Evolutionary conservation across 2,797 vertebrate species (phyloP).

Genomic region (Hapalemur alaotrensis): DNA sequence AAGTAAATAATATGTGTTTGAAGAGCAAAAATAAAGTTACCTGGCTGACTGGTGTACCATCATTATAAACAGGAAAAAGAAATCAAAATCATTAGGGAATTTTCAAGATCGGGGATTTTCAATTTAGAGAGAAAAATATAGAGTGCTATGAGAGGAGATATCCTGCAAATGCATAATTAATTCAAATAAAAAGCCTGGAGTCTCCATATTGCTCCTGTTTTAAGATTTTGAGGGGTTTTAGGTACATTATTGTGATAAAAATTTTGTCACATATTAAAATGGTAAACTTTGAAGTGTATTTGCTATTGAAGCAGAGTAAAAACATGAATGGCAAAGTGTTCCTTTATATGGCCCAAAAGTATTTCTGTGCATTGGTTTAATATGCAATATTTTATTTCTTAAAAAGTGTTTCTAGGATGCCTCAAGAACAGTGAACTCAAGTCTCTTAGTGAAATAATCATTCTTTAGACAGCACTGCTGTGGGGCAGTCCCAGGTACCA

Average conservation of each 20-base stretch:
- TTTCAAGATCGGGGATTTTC: not conserved
- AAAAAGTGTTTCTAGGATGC: not conserved
- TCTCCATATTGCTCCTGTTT: conserved; percentile 56
- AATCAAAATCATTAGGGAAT: conserved; percentile 73
- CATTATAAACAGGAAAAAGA: conserved; percentile 77
- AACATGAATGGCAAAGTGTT: not conserved
- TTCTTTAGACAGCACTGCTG: not conserved
- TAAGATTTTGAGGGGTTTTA: conserved; percentile 35
- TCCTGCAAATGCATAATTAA: conserved; percentile 70
- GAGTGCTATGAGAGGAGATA: conserved; percentile 67
- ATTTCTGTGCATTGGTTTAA: not conserved
- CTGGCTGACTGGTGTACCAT: conserved; percentile 52
- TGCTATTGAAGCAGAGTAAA: not conserved
- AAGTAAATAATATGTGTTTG: conserved; percentile 34
- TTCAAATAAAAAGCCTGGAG: conserved; percentile 15
- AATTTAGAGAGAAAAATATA: conserved; percentile 53
- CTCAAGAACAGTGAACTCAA: not conserved
- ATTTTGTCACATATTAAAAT: not conserved
- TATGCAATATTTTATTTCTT: conserved; percentile 7
- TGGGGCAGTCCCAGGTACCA: not conserved
- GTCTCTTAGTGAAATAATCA: not conserved
- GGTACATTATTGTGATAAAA: not conserved
- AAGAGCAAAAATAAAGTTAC: conserved; percentile 66
- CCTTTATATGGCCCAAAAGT: not conserved
- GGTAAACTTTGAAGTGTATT: not conserved